Conservation (phyloP, 2,888 invertebrate genomes). For the Lepidochitona cinerea region DNA sequence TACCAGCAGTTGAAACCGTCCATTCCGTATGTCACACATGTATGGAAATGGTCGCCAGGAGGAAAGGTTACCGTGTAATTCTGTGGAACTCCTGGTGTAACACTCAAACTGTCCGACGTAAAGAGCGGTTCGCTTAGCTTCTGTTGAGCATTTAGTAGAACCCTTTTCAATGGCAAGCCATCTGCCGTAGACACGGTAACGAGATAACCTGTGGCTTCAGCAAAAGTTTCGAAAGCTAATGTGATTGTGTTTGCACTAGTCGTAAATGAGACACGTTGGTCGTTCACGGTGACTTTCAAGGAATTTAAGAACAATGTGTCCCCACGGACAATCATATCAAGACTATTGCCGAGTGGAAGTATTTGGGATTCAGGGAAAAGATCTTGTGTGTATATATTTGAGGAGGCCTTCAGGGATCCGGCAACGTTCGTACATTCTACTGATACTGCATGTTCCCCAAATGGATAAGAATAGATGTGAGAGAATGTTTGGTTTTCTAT, state of each 20-base stretch:
- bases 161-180: conserved; percentile 14
- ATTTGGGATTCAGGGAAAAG: neutral
- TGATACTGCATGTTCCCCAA: neutral
- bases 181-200: conserved; percentile 15
- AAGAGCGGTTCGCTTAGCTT: conserved; percentile 35
- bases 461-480: neutral
- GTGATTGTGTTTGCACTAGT: neutral
- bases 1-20: conserved; percentile 42
- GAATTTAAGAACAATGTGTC: neutral
- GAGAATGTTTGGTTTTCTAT: conserved; percentile 25
- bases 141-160: conserved; percentile 41
- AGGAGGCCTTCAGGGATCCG: neutral
- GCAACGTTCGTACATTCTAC: neutral
- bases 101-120: conserved; percentile 29
- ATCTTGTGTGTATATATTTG: neutral
- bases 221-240: neutral
- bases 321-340: neutral
- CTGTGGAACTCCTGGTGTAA: conserved; percentile 45
- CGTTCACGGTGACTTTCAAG: conserved; percentile 10
- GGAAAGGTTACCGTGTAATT: conserved; percentile 48
- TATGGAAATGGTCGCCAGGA: conserved; percentile 48
- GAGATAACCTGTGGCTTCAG: conserved; percentile 18
- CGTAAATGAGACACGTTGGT: conserved; percentile 5
- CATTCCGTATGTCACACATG: conserved; percentile 54
- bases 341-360: neutral